Base-by-base conservation (phyloP, 1,140 invertebrate species). In the Triops cancriformis region DNA sequence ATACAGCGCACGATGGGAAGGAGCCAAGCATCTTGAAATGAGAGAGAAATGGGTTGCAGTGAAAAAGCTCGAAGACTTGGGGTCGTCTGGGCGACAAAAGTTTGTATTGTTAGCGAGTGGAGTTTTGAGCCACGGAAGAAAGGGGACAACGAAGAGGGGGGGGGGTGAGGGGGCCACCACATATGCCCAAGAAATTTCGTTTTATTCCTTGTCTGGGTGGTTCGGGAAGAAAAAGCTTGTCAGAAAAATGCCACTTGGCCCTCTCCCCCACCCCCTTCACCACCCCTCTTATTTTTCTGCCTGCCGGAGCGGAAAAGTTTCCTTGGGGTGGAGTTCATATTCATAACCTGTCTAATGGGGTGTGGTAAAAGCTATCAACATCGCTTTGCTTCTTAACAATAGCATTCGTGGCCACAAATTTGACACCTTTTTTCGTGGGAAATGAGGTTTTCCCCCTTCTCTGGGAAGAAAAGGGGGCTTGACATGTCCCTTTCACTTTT, bases 281-380 rank as follows among this genome's bases (percentile, higher is more conserved):
- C 51, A 18, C 9, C 23, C 18, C 51, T 64, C 18, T 23, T 64
- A 64, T 64, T 64, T 64, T 64, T 64, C 51, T 14, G 51, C 51
- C 51, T 64, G 51, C 23, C 51, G 14, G 51, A 64, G 51, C n/a
- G 51, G 51, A 64, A 64, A 64, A 64, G 51, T 64, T 64, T 64
- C 7, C 51, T 64, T 64, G 51, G 51, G 51, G 51, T 64, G 51
- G 51, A 64, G 51, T 64, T 64, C 51, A 64, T 64, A 64, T 64
- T 64, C 51, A 64, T 64, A 64, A 64, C 51, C 51, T 64, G 51
- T 64, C 51, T 64, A 64, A 23, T 64, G 51, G 51, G 51, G 51
- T 64, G 51, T 64, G 51, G 51, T 64, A 64, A 64, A 64, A 64
- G 51, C 51, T 64, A 64, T 64, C 51, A 64, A 18, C 51, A 18